Percentiles rank a stretch among this genome's conserved stretches.
These are phyloP conservation scores for Ephestia elutella DNA, from an alignment of 1,140 invertebrate species.

Conservation along the genomic window DNA sequence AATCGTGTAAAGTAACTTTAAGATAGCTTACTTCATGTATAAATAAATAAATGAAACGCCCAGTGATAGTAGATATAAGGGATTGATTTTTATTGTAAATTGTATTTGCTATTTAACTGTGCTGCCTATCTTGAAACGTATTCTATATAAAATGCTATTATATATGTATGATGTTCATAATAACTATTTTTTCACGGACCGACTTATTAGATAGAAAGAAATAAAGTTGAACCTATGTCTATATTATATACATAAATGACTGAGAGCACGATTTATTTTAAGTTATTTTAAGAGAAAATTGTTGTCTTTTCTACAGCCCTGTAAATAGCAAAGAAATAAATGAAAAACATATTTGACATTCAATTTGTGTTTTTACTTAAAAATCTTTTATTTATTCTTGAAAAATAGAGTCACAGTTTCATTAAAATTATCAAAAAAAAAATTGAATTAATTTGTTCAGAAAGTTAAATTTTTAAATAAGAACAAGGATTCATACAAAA, in stretches of 20 bases:
- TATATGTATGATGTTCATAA: slow-evolving; percentile 40
- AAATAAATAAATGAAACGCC: slow-evolving; percentile 57
- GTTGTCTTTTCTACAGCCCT: slow-evolving; percentile 69
- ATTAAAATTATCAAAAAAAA: too few relatives aligned
- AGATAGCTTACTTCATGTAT: slow-evolving; percentile 47
- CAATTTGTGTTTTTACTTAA: slow-evolving; percentile 8
- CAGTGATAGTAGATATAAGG: slow-evolving; percentile 68
- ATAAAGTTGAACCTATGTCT: slow-evolving; percentile 38
- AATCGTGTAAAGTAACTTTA: slow-evolving; percentile 54
- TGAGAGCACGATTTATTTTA: slow-evolving; percentile 62
- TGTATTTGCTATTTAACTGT: slow-evolving; percentile 51
- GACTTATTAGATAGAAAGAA: slow-evolving; percentile 47
- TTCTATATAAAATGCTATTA: slow-evolving; percentile 24
- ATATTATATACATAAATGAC: slow-evolving; percentile 48
- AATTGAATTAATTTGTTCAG: too few relatives aligned
- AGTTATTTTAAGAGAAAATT: slow-evolving; percentile 61
- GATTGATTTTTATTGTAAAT: slow-evolving; percentile 58
- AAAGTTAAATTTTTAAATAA: background rate
- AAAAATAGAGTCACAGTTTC: too few relatives aligned
- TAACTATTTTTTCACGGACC: slow-evolving; percentile 63
- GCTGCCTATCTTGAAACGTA: slow-evolving; percentile 49
- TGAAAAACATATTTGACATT: slow-evolving; percentile 59
- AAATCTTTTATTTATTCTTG: too few relatives aligned
- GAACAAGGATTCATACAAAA: background rate
- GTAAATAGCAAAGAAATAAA: slow-evolving; percentile 64